These are phyloP conservation scores for Spodoptera litura DNA, from an alignment of 1,140 invertebrate species.

Conservation along the genomic window DNA sequence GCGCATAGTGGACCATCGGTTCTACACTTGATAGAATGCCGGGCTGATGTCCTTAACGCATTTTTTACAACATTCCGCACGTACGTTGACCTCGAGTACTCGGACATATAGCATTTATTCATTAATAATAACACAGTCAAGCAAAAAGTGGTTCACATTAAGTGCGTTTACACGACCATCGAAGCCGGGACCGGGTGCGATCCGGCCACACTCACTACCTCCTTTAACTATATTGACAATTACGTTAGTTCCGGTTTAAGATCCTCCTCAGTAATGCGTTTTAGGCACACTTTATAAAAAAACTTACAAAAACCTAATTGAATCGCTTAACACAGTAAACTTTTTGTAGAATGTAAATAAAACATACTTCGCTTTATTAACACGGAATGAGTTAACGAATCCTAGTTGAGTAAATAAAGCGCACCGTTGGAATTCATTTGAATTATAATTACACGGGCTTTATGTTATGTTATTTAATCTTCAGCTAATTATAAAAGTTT, in stretches of 20 bases:
- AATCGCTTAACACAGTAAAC: conserved; percentile 63
- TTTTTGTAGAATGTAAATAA: conserved; percentile 65
- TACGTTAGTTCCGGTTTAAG: conserved; percentile 79
- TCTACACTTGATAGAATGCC: conserved; percentile 69
- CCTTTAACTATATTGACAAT: conserved; percentile 66
- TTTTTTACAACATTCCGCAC: conserved; percentile 81
- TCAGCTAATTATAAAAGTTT: conserved; percentile 33
- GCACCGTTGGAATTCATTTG: conserved; percentile 33
- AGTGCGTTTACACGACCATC: conserved; percentile 58
- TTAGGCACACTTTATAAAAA: conserved; percentile 54
- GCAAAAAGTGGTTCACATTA: conserved; percentile 79
- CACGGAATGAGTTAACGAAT: conserved; percentile 43
- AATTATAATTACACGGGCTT: conserved; percentile 36
- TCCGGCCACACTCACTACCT: neutral
- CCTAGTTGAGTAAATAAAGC: conserved; percentile 36
- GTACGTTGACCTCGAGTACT: conserved; percentile 79
- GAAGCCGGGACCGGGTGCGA: conserved; percentile 33
- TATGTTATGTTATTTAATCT: conserved; percentile 6
- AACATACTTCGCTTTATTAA: conserved; percentile 45
- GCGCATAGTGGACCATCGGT: conserved; percentile 61
- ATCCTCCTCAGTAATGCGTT: conserved; percentile 77
- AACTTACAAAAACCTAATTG: conserved; percentile 69
- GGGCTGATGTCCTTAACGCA: conserved; percentile 79
- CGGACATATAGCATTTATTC: conserved; percentile 77
- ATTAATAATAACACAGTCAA: conserved; percentile 74